Percentiles rank a stretch among this genome's conserved stretches.
Evolutionary conservation across 2,113 vertebrate genomes (phyloP).

Genomic region (Murina feae): DNA sequence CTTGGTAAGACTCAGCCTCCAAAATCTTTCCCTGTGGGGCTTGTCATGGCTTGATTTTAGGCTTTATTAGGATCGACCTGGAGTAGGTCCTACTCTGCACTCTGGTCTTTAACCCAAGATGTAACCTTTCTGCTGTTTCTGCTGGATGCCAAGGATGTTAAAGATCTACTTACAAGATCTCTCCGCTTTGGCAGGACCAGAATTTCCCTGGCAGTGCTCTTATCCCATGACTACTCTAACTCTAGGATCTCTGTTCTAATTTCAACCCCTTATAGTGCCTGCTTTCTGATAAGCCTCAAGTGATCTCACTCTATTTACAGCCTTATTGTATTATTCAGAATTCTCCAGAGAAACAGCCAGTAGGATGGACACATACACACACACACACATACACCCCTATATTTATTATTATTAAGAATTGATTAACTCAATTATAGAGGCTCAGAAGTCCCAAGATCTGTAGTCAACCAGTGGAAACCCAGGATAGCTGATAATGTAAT

Average conservation of each 20-base stretch:
- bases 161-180: background rate
- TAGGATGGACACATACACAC: background rate
- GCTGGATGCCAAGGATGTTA: background rate
- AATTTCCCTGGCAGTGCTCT: background rate
- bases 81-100: background rate
- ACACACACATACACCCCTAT: background rate
- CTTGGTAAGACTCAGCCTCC: background rate
- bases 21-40: background rate
- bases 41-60: conserved; percentile 1
- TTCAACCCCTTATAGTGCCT: background rate
- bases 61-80: background rate
- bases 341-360: background rate
- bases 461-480: background rate
- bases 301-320: background rate
- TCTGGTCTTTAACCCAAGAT: background rate
- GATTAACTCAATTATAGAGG: background rate
- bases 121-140: background rate
- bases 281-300: background rate
- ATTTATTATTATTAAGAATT: background rate
- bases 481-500: background rate
- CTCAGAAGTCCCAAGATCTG: background rate
- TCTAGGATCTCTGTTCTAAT: background rate
- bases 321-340: background rate
- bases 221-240: background rate
- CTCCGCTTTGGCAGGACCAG: background rate